Percentiles rank a stretch among this genome's conserved stretches.
Conservation (phyloP, 23 tunicate genomes). For the Aplidium turbinatum region DNA sequence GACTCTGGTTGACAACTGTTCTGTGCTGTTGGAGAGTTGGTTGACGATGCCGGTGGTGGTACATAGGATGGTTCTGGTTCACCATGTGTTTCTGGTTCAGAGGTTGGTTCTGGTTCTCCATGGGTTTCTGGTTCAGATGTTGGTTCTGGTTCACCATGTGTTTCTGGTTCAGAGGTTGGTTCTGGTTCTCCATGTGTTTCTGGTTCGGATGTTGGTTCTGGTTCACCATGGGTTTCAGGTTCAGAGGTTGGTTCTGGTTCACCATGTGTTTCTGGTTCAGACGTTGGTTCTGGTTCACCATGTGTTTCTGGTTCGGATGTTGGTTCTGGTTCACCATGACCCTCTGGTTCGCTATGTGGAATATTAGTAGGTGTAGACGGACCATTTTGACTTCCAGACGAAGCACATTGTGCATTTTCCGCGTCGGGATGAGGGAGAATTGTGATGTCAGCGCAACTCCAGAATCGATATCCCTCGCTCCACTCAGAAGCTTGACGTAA, state of each 20-base stretch:
- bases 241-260: constrained; percentile 32
- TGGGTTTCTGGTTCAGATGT: constrained; percentile 40
- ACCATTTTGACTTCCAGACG: not conserved
- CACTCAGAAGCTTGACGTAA: constrained; percentile 88
- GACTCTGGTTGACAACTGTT: constrained; percentile 37
- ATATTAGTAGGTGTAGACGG: not conserved
- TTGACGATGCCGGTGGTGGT: constrained; percentile 14
- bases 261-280: constrained; percentile 29
- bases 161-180: constrained; percentile 30
- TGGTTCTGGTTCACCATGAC: constrained; percentile 32
- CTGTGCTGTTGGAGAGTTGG: constrained; percentile 35
- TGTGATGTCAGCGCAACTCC: constrained; percentile 90
- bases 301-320: constrained; percentile 33
- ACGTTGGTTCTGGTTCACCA: constrained; percentile 16
- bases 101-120: constrained; percentile 33
- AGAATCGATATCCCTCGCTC: constrained; percentile 60
- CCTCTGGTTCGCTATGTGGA: not conserved
- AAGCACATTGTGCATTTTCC: constrained; percentile 27
- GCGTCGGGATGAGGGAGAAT: constrained; percentile 49
- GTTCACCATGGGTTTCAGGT: constrained; percentile 34
- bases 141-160: constrained; percentile 45
- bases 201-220: constrained; percentile 46
- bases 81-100: constrained; percentile 36
- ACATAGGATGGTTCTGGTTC: constrained; percentile 30
- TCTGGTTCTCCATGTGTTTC: constrained; percentile 21